Base-by-base conservation (phyloP, 2,888 invertebrate species). In the Cerastoderma edule region DNA sequence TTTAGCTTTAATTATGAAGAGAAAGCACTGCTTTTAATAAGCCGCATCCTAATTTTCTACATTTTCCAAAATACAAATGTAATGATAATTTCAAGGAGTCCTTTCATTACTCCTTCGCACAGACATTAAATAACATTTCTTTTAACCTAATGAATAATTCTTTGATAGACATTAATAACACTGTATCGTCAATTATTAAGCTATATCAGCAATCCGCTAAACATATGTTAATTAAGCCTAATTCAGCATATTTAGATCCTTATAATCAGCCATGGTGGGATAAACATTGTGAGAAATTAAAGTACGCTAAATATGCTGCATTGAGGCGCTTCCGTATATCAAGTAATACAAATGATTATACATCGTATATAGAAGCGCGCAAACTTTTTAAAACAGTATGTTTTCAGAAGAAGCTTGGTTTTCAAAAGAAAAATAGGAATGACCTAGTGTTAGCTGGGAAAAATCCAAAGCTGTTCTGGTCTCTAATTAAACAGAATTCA, bases 281-380 rank as follows among this genome's bases (percentile, higher is more conserved):
- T 48, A 69, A 48, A 69, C 33, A 24, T 60, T 57, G 27, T 63
- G 30, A 44, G 60, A n/a, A 46, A 39, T 30, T 48, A 63, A 33
- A 56, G 48, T 24, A 48, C 50, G 48, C 27, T 48, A 69, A 48
- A 27, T 46, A 30, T 48, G 60, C 33, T 44, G 69, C 3, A 48
- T 32, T 32, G 10, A 32, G 27, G 32, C 22, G 2, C 60, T 63
- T 22, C 33, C 22, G 6, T 48, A 57, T 28, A 35, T 22, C n/a
- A n/a, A n/a, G n/a, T n/a, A n/a, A n/a, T n/a, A n/a, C n/a, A n/a
- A n/a, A n/a, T n/a, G n/a, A n/a, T n/a, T n/a, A n/a, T n/a, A n/a
- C n/a, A n/a, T n/a, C n/a, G n/a, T n/a, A n/a, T n/a, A n/a, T n/a
- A n/a, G n/a, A n/a, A n/a, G n/a, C n/a, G n/a, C n/a, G n/a, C n/a